Evolutionary conservation across 2,113 vertebrate genomes (phyloP).

Genomic region (Raphicerus campestris): DNA sequence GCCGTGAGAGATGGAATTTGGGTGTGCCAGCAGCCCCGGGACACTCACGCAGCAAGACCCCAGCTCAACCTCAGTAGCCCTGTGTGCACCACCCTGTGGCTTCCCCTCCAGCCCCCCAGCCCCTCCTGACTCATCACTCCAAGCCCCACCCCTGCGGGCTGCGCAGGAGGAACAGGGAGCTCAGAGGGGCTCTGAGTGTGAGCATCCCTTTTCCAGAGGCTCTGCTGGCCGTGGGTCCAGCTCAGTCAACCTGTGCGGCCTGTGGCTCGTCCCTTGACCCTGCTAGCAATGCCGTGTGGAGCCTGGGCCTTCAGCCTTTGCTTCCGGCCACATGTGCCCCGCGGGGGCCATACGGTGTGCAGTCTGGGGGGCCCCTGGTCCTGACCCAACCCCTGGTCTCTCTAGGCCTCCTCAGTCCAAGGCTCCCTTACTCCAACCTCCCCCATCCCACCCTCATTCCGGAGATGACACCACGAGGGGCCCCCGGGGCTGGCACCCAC

Average conservation of each 20-base stretch:
- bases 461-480: not conserved
- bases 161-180: not conserved
- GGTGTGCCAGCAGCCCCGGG: not conserved
- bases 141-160: not conserved
- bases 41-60: fast-evolving
- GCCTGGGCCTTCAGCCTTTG: not conserved
- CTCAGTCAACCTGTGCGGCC: fast-evolving
- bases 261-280: not conserved
- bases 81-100: fast-evolving
- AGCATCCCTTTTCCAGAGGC: not conserved
- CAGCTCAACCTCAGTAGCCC: fast-evolving
- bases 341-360: fast-evolving
- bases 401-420: not conserved
- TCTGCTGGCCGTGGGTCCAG: not conserved
- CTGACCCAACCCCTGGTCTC: not conserved
- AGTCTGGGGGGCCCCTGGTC: not conserved
- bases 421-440: not conserved
- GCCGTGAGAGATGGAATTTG: fast-evolving
- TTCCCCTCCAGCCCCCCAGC: not conserved
- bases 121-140: not conserved
- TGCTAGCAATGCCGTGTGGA: fast-evolving
- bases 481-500: fast-evolving
- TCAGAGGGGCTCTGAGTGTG: not conserved
- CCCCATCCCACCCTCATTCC: not conserved
- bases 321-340: fast-evolving